Evolutionary conservation across 2,113 vertebrate genomes (phyloP), one percentile per base, ranked within the genome.

Genomic region (Bolborhynchus lineola): DNA sequence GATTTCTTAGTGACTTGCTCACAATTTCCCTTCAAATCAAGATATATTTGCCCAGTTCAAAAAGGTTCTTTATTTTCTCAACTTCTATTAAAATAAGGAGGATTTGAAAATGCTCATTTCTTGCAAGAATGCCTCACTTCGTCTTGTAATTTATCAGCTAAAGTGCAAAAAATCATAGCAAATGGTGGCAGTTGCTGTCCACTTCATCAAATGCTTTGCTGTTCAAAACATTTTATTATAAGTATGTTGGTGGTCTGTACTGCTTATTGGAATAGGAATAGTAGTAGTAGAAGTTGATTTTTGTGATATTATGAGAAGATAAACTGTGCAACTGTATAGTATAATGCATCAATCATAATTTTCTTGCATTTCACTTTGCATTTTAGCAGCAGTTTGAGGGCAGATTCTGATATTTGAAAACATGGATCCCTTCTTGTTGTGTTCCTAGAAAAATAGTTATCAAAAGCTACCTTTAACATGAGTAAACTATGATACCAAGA

Each of bases 1-100:
- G 96, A 92, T 94, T 94, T 94, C 63, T 88, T 89, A 60, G 82
- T 41, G 60, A 67, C 83, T 95, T 85, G 77, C 88, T 94, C 86
- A 76, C 39, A 41, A 82, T 94, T 97, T 94, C 69, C 76, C 75
- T 84, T 93, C 83, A 80, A 90, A 94, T 96, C 84, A 82, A 95
- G 88, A 63, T 85, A 13, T 82, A 53, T 72, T 64, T 88, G 44
- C 52, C 91, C 44, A 16, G 52, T 92, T 95, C 64, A 84, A 82
- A 93, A 95, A 82, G 85, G 77, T 77, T 82, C 86, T 82, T 94
- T 16, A 13, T 87, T 88, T 84, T 93, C 84, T 76, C 60, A 65
- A 26, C n/a, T 75, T 74, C 59, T 71, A 1, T 87, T 89, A 76
- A 90, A 89, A 72, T 52, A 41, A 90, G 9, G 14, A 91, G 33